A percentile compares a stretch with the other conserved stretches of the same genome.
Conservation (phyloP, 2,888 invertebrate species). For the Pemphredon lugubris region DNA sequence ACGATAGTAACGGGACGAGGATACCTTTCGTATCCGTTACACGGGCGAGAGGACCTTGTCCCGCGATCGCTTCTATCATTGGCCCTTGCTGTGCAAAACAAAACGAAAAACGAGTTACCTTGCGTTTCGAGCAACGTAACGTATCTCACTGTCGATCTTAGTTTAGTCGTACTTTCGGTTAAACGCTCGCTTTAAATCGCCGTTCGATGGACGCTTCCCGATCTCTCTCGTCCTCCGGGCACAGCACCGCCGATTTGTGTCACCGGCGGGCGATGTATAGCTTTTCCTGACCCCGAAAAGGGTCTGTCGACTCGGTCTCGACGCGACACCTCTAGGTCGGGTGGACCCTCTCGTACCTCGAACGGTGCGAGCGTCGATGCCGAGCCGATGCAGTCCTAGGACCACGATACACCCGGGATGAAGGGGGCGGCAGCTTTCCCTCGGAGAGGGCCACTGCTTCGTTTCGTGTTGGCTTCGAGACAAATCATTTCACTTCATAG, state of each 20-base stretch:
- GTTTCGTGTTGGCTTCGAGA: neutral
- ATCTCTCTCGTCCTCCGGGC: neutral
- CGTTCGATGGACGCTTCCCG: constrained; percentile 2
- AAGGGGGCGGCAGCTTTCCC: too few species aligned
- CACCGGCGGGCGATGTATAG: too few species aligned
- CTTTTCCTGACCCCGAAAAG: too few species aligned
- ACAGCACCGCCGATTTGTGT: neutral
- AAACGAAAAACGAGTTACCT: constrained; percentile 62
- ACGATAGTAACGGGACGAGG: constrained; percentile 16
- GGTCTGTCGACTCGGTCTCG: too few species aligned
- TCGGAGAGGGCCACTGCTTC: neutral
- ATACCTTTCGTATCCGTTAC: constrained; percentile 21
- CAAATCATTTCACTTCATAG: neutral
- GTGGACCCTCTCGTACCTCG: too few species aligned
- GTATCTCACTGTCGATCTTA: constrained; percentile 47
- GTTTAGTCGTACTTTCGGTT: constrained; percentile 44
- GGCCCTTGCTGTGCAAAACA: constrained; percentile 63
- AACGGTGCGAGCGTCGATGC: too few species aligned
- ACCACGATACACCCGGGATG: too few species aligned
- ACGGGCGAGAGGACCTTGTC: constrained; percentile 36
- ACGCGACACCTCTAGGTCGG: too few species aligned
- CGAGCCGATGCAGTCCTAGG: too few species aligned
- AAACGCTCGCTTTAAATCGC: constrained; percentile 8
- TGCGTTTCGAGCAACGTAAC: constrained; percentile 57
- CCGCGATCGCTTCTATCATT: constrained; percentile 50